Percentiles rank a stretch among this genome's conserved stretches.
phyloP scores from a whole-genome alignment of 2,888 invertebrate species.

The Xestia rhomboidea region DNA sequence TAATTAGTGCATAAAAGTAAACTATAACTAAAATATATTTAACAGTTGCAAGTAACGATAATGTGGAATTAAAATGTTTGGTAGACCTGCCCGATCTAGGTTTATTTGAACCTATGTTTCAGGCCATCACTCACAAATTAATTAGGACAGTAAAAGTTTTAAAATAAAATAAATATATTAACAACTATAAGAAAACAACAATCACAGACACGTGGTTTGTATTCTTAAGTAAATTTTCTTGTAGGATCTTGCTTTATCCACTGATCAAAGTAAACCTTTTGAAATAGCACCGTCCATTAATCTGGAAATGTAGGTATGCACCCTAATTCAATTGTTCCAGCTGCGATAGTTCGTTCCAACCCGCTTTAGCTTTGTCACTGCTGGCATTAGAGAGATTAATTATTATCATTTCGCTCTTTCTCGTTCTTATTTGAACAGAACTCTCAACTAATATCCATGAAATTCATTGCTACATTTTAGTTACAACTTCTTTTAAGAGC shows the following conservation, averaged over 20 bases:
- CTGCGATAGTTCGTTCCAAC: conserved; percentile 55
- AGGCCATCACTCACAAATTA: no score
- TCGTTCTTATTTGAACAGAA: conserved; percentile 17
- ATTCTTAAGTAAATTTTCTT: neutral
- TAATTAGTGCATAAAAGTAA: no score
- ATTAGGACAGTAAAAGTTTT: no score
- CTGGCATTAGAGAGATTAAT: conserved; percentile 44
- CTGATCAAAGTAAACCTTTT: neutral
- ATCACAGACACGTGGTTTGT: no score
- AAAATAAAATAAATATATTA: no score
- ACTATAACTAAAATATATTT: no score
- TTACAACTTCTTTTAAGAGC: neutral
- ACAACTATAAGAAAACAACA: no score
- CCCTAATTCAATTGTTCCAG: conserved; percentile 57
- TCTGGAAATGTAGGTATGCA: conserved; percentile 48
- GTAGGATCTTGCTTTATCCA: neutral
- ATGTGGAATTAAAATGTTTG: no score
- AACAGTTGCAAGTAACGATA: no score
- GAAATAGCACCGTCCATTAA: conserved; percentile 22
- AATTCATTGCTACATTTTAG: conserved; percentile 26
- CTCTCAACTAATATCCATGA: conserved; percentile 21
- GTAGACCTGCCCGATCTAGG: no score
- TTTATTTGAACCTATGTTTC: no score
- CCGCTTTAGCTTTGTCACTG: conserved; percentile 58
- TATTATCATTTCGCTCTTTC: conserved; percentile 42